Evolutionary conservation across 2,888 invertebrate species (phyloP), one percentile per base, ranked within the genome.

Genomic region (Phragmatobia fuliginosa): DNA sequence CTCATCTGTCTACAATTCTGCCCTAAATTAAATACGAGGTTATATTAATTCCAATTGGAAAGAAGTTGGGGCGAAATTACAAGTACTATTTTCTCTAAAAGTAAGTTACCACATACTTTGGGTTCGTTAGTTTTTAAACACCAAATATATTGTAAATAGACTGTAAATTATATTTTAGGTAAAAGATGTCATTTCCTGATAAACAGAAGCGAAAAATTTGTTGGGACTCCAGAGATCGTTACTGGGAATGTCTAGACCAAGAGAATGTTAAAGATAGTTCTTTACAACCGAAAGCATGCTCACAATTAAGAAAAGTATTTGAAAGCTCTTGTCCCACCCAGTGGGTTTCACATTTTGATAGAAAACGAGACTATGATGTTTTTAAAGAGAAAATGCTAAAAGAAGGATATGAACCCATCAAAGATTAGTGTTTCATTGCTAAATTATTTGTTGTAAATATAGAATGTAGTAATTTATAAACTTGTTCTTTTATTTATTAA

Each of bases 291-390:
- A 95, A 94, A 81, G 94, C 92, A 74, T 99, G 99, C 91, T 90
- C 93, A 74, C 95, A 97, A 84, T 92, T 97, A 80, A 96, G 98
- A 78, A 96, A 97, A 92, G 79, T 96, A 66, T 98, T 97, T 88
- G 98, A 98, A 94, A 95, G 96, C 74, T 96, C 96, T 33, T 98
- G 98, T 87, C 97, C 98, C 2, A 90, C 96, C 2, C 97, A 97
- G 90, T 98, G 99, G 99, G 98, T 99, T 61, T 97, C 98, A 88
- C 99, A 99, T 94, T 99, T 99, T 91, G 98, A 99, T 94, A 96
- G 98, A 83, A 98, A 98, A 92, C 95, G 98, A 86, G 97, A 97
- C 83, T 99, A 98, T 92, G 96, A 98, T 85, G 96, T 97, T 86
- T 99, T 98, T 92, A 98, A 98, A 94, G 97, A 97, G 84, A 97